Conservation (phyloP, 2,797 vertebrate genomes). For the Gallinago stenura region DNA sequence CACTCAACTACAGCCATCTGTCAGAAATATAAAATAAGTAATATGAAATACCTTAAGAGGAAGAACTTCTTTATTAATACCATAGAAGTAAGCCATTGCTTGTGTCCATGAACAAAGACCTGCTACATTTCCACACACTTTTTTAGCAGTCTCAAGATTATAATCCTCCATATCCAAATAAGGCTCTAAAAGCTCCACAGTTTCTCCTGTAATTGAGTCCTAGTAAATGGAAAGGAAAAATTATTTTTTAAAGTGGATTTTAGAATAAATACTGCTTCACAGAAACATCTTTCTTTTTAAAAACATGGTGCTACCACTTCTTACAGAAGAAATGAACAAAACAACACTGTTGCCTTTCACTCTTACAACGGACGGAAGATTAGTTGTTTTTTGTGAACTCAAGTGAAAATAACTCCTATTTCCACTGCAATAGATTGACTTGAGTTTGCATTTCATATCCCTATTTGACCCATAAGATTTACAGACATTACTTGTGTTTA, state of each 20-base stretch:
- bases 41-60: conserved; percentile 84
- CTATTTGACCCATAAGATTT: neutral
- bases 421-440: neutral
- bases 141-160: conserved; percentile 87
- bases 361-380: neutral
- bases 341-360: neutral
- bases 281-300: neutral
- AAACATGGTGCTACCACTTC: neutral
- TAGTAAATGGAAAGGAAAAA: conserved; percentile 32
- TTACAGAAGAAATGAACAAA: neutral
- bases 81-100: conserved; percentile 88
- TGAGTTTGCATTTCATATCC: neutral
- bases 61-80: conserved; percentile 89
- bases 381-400: neutral
- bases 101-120: conserved; percentile 90
- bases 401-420: neutral
- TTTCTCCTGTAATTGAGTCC: conserved; percentile 89
- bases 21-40: neutral
- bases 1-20: neutral
- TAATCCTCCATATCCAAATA: conserved; percentile 89
- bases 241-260: neutral
- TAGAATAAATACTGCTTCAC: neutral
- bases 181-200: conserved; percentile 85
- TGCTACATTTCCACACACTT: conserved; percentile 88
- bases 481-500: neutral